These are phyloP conservation scores for Eurytoma adleriae DNA, from an alignment of 2,888 invertebrate genomes.

Conservation along the genomic window DNA sequence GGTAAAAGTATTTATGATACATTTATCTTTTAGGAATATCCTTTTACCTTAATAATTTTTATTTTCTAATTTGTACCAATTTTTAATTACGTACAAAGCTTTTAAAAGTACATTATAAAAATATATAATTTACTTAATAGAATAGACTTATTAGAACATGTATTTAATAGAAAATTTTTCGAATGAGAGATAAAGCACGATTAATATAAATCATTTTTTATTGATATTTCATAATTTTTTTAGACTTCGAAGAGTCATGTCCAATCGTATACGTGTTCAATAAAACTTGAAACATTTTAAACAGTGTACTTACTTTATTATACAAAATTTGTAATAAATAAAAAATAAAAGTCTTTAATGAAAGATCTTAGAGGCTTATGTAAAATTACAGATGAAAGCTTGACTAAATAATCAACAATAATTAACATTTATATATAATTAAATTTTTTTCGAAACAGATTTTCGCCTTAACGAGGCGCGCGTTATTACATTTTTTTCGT, in stretches of 20 bases:
- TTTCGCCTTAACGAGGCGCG: constrained; percentile 32
- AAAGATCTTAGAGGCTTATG: constrained; percentile 15
- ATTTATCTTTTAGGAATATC: constrained; percentile 12
- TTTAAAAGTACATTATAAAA: constrained; percentile 51
- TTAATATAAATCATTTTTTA: constrained; percentile 22
- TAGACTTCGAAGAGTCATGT: constrained; percentile 31
- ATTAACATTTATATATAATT: constrained; percentile 36
- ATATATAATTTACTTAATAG: constrained; percentile 52
- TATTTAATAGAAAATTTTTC: constrained; percentile 26
- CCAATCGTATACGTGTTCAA: constrained; percentile 44
- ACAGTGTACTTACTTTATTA: not conserved
- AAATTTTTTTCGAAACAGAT: constrained; percentile 34
- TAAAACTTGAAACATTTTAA: constrained; percentile 27
- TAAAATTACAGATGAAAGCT: constrained; percentile 17
- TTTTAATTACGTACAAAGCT: constrained; percentile 43
- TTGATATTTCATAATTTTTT: constrained; percentile 21
- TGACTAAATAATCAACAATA: constrained; percentile 36
- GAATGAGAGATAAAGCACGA: constrained; percentile 21
- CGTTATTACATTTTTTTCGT: constrained; percentile 19
- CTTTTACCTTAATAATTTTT: constrained; percentile 31
- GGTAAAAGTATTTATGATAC: constrained; percentile 18
- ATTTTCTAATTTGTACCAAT: constrained; percentile 43
- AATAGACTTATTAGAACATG: constrained; percentile 22
- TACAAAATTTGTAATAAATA: constrained; percentile 20
- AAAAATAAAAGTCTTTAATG: constrained; percentile 11